Percentiles rank a stretch among this genome's conserved stretches.
Evolutionary conservation across 1,140 invertebrate genomes (phyloP).

Genomic region (Dreissena rostriformis): DNA sequence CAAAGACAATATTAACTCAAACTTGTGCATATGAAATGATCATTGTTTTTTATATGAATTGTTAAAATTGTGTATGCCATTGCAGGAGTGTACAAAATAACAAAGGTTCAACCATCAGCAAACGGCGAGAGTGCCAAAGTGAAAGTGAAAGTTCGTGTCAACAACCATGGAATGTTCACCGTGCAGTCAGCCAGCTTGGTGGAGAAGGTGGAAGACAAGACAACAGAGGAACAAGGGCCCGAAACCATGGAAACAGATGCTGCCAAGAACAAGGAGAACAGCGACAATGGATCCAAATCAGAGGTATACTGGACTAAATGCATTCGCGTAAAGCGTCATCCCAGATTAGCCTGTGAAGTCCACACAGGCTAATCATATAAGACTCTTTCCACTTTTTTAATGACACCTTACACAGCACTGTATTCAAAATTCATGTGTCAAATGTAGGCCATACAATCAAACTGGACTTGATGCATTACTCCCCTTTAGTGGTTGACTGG

Average conservation of each 20-base stretch:
- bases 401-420: no score
- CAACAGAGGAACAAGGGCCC: conserved; percentile 70
- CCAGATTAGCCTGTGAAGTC: no score
- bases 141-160: conserved; percentile 97
- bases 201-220: conserved; percentile 85
- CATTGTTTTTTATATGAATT: no score
- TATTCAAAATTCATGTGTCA: no score
- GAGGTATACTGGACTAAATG: conserved; percentile 8
- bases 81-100: conserved; percentile 90
- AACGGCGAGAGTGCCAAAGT: conserved; percentile 96
- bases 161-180: conserved; percentile 95
- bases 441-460: no score
- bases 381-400: no score
- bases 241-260: conserved; percentile 77
- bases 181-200: conserved; percentile 92
- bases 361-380: no score
- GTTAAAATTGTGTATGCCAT: background rate
- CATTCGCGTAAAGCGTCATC: no score
- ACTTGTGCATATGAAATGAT: no score
- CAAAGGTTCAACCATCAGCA: conserved; percentile 90
- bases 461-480: no score
- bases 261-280: conserved; percentile 21
- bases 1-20: no score
- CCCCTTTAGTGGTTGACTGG: no score
- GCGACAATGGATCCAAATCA: conserved; percentile 30